A percentile compares a stretch with the other conserved stretches of the same genome.
These are phyloP conservation scores for Petrocephalus schoutedeni DNA, from an alignment of 2,797 vertebrate species.

Conservation along the genomic window DNA sequence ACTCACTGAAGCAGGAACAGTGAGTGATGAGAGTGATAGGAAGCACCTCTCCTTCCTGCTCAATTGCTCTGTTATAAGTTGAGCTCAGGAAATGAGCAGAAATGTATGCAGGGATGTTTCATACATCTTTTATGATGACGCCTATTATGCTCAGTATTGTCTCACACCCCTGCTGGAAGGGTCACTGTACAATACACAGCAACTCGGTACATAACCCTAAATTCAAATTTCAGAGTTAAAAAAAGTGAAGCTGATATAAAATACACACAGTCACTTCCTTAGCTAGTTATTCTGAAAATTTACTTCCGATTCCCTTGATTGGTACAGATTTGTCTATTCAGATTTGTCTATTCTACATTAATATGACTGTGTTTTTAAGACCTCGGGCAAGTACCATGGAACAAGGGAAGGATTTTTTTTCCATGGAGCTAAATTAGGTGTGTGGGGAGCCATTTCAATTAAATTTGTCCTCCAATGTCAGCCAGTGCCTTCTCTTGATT, in stretches of 20 bases:
- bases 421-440: conserved; percentile 11
- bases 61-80: conserved; percentile 1
- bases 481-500: background rate
- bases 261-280: background rate
- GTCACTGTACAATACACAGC: background rate
- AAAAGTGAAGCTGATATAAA: background rate
- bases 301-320: background rate
- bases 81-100: background rate
- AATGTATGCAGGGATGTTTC: background rate
- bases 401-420: background rate
- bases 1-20: background rate
- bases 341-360: background rate
- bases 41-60: background rate
- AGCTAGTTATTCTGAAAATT: background rate
- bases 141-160: background rate
- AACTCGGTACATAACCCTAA: background rate
- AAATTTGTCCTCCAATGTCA: conserved; percentile 17
- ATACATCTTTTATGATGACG: background rate
- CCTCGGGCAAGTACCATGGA: background rate
- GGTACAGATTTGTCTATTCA: background rate
- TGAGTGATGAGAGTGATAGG: background rate
- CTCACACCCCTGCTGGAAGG: background rate
- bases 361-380: background rate
- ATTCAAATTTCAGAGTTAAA: background rate
- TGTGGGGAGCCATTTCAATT: conserved; percentile 14